Evolutionary conservation across 2,888 invertebrate species (phyloP).

Genomic region (Lamellibrachia columna): DNA sequence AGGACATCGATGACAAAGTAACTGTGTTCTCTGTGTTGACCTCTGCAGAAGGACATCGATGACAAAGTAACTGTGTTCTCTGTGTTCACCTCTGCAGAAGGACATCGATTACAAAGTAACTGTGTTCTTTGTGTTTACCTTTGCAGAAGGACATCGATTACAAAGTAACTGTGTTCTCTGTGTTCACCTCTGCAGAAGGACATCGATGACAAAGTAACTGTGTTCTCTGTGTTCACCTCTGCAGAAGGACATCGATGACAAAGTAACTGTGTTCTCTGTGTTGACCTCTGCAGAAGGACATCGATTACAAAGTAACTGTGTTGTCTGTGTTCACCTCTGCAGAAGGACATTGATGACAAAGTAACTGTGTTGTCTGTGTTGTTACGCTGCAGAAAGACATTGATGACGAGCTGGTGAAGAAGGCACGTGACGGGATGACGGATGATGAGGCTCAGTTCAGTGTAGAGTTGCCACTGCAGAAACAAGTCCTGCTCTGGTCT

Average conservation of each 20-base stretch:
- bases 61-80: background rate
- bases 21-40: background rate
- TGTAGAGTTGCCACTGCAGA: constrained; percentile 84
- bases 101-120: background rate
- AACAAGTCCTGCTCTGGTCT: constrained; percentile 91
- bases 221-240: background rate
- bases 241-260: background rate
- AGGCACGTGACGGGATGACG: constrained; percentile 79
- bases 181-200: background rate
- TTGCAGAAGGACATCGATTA: background rate
- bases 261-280: background rate
- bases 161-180: background rate
- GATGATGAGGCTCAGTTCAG: constrained; percentile 91
- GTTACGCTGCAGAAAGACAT: constrained; percentile 64
- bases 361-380: background rate
- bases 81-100: background rate
- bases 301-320: background rate
- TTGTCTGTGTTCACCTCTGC: background rate
- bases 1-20: constrained; percentile 72
- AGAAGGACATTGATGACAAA: constrained; percentile 6
- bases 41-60: background rate
- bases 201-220: background rate
- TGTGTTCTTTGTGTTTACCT: background rate
- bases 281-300: background rate
- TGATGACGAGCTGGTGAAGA: constrained; percentile 79